Percentiles rank a stretch among this genome's conserved stretches.
Evolutionary conservation across 1,140 invertebrate species (phyloP).

Genomic region (Pseudomyrmex dendroicus): DNA sequence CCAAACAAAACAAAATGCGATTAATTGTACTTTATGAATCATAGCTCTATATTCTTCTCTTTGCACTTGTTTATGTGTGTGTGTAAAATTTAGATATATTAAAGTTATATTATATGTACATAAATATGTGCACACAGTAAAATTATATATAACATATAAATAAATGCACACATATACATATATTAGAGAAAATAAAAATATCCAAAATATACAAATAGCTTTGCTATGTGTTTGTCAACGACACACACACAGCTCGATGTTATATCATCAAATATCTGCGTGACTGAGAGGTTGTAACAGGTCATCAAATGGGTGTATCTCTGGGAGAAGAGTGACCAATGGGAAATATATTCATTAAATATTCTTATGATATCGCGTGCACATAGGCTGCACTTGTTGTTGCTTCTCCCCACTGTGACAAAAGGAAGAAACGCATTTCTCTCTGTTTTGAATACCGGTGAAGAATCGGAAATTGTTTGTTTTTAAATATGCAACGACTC

Average conservation of each 20-base stretch:
- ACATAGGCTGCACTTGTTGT: not conserved
- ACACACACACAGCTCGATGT: not conserved
- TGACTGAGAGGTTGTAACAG: not conserved
- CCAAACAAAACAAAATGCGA: not conserved
- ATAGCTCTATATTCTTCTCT: not conserved
- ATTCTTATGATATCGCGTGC: conserved; percentile 17
- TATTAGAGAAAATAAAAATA: not conserved
- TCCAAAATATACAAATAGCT: not conserved
- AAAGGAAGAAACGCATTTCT: conserved; percentile 12
- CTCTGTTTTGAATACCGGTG: not conserved
- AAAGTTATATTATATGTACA: not conserved
- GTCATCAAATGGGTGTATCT: not conserved
- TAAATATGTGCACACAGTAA: not conserved
- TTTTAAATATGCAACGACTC: conserved; percentile 26
- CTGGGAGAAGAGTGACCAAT: not conserved
- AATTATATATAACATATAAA: too few relatives aligned
- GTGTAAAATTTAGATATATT: not conserved
- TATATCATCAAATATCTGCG: conserved; percentile 7
- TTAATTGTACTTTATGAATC: not conserved
- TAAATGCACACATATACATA: too few relatives aligned
- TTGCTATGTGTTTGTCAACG: not conserved
- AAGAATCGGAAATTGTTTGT: conserved; percentile 17
- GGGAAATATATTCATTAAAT: conserved; percentile 35
- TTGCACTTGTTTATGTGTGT: not conserved
- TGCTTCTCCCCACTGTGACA: not conserved